Evolutionary conservation across 2,888 invertebrate species (phyloP).

Genomic region (Nomada flava): DNA sequence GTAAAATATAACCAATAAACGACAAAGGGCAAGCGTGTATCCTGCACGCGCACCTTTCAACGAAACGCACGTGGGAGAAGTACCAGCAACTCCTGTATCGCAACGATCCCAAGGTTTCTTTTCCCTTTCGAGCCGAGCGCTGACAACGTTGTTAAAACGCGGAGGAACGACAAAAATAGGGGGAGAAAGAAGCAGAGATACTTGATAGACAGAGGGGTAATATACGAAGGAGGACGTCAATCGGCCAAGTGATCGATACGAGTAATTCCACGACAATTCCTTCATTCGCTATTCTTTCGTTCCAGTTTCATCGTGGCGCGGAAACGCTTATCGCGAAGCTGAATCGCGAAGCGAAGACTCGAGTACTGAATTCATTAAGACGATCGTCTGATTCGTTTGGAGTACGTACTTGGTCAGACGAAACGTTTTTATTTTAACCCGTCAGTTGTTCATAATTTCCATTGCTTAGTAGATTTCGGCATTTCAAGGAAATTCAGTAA

Average conservation of each 20-base stretch:
- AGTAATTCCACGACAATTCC: constrained; percentile 33
- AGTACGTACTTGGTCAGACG: neutral
- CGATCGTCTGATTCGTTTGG: constrained; percentile 36
- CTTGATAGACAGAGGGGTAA: neutral
- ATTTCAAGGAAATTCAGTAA: too few relatives aligned
- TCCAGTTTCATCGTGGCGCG: constrained; percentile 9
- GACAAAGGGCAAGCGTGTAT: constrained; percentile 42
- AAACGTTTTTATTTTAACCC: constrained; percentile 10
- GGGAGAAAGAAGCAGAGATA: neutral
- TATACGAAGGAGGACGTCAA: constrained; percentile 28
- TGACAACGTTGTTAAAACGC: constrained; percentile 43
- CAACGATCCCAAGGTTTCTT: constrained; percentile 3
- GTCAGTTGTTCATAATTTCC: neutral
- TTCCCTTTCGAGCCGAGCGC: neutral
- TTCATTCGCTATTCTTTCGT: constrained; percentile 15
- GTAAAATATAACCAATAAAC: constrained; percentile 61
- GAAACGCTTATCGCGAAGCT: constrained; percentile 40
- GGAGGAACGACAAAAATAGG: neutral
- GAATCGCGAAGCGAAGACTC: constrained; percentile 24
- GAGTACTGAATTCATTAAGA: constrained; percentile 40
- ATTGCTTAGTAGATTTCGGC: too few relatives aligned
- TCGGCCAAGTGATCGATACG: constrained; percentile 13
- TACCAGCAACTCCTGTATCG: constrained; percentile 34
- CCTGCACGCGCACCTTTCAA: constrained; percentile 45
- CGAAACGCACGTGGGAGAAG: constrained; percentile 43